Conservation (phyloP, 2,888 invertebrate genomes). For the Microctonus aethiopoides region DNA sequence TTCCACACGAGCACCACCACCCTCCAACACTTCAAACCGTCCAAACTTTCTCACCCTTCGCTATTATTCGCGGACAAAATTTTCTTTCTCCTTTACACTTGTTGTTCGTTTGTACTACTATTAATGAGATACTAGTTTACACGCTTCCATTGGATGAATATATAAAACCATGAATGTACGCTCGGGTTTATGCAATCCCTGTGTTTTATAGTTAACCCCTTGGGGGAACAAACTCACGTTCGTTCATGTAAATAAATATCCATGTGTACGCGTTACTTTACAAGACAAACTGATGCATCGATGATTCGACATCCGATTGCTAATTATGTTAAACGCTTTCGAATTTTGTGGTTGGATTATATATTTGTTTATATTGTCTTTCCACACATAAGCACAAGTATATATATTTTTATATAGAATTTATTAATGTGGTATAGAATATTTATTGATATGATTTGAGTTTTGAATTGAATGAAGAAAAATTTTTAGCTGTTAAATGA, state of each 20-base stretch:
- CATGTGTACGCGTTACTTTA: background rate
- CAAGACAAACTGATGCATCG: constrained; percentile 30
- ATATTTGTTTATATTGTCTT: constrained; percentile 39
- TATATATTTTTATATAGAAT: too few relatives aligned
- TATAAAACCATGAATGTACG: constrained; percentile 12
- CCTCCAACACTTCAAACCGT: background rate
- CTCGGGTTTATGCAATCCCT: constrained; percentile 24
- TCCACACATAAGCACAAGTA: background rate
- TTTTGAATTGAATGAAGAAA: too few relatives aligned
- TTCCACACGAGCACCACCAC: background rate
- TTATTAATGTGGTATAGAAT: too few relatives aligned
- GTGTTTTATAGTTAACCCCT: background rate
- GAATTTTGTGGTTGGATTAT: constrained; percentile 64
- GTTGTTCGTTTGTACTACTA: constrained; percentile 21
- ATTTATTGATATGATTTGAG: too few relatives aligned
- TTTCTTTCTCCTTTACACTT: constrained; percentile 3
- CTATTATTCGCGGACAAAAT: constrained; percentile 3
- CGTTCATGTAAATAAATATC: background rate
- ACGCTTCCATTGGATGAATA: constrained; percentile 12
- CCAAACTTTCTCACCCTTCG: constrained; percentile 16
- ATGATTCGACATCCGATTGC: constrained; percentile 61
- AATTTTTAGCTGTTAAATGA: too few relatives aligned
- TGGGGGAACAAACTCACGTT: constrained; percentile 9
- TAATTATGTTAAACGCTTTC: constrained; percentile 67
- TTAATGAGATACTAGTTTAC: constrained; percentile 15